Evolutionary conservation across 1,140 invertebrate genomes (phyloP).

Genomic region (Triops cancriformis): DNA sequence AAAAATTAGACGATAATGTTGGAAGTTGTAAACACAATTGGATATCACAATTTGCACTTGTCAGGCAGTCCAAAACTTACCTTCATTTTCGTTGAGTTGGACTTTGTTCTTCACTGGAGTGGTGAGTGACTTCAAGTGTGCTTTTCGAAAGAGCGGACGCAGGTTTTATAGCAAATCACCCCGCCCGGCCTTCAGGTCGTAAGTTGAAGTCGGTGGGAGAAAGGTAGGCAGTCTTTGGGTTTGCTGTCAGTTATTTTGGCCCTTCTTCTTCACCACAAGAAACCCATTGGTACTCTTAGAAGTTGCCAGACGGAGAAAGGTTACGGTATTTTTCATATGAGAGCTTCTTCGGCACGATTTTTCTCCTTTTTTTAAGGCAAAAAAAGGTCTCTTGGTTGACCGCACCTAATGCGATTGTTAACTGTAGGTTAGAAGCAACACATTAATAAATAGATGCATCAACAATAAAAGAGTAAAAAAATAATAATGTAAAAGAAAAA

Average conservation of each 20-base stretch:
- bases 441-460: too few relatives aligned
- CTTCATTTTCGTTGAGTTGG: not conserved
- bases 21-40: too few relatives aligned
- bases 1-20: too few relatives aligned
- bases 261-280: too few relatives aligned
- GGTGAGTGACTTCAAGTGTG: not conserved
- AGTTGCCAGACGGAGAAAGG: not conserved
- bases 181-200: not conserved
- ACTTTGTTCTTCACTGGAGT: not conserved
- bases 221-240: not conserved
- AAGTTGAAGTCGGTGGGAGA: not conserved
- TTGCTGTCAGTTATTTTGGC: too few relatives aligned
- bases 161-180: not conserved
- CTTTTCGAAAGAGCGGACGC: not conserved
- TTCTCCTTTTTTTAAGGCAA: not conserved
- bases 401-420: not conserved
- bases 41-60: not conserved
- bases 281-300: too few relatives aligned
- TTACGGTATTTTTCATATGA: not conserved
- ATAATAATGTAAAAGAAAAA: not conserved
- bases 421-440: not conserved
- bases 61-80: not conserved
- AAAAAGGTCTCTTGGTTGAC: not conserved
- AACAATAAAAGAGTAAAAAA: too few relatives aligned
- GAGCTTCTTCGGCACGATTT: not conserved